Percentiles rank a stretch among this genome's conserved stretches.
Evolutionary conservation across 2,113 vertebrate genomes (phyloP).

Genomic region (Lamprologus lemairii): DNA sequence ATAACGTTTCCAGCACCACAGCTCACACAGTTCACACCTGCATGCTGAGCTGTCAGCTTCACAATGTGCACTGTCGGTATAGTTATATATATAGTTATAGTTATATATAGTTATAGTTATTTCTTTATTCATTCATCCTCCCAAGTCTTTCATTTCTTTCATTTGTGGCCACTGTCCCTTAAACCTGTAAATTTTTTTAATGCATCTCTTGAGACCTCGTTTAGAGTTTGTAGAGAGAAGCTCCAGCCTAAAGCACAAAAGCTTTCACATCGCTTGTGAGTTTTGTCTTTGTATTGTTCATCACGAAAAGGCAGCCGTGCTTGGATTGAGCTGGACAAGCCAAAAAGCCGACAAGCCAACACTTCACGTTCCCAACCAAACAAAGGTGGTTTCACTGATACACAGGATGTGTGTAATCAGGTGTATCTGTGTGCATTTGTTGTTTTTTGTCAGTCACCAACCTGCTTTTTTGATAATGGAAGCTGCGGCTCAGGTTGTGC

Average conservation of each 20-base stretch:
- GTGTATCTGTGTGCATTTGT: not conserved
- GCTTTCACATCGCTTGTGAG: constrained; percentile 18
- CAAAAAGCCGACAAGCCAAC: not conserved
- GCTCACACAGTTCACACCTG: constrained; percentile 30
- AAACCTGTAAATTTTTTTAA: not conserved
- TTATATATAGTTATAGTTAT: not conserved
- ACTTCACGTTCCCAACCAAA: not conserved
- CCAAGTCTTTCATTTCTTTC: not conserved
- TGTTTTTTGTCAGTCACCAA: not conserved
- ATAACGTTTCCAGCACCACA: constrained; percentile 1
- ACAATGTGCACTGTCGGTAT: not conserved
- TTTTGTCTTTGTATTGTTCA: not conserved
- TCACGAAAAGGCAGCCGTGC: not conserved
- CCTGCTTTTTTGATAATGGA: not conserved
- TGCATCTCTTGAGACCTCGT: constrained; percentile 30
- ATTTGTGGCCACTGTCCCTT: not conserved
- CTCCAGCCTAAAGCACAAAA: constrained; percentile 46
- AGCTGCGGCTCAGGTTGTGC: not conserved
- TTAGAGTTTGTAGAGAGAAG: constrained; percentile 8
- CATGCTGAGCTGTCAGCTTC: not conserved
- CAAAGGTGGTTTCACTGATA: not conserved
- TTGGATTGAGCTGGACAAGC: not conserved
- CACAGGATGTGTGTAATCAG: not conserved
- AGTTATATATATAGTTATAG: not conserved
- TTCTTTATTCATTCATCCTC: not conserved